Percentiles rank a stretch among this genome's conserved stretches.
Evolutionary conservation across 2,888 invertebrate species (phyloP).

Genomic region (Xestia ashworthii): DNA sequence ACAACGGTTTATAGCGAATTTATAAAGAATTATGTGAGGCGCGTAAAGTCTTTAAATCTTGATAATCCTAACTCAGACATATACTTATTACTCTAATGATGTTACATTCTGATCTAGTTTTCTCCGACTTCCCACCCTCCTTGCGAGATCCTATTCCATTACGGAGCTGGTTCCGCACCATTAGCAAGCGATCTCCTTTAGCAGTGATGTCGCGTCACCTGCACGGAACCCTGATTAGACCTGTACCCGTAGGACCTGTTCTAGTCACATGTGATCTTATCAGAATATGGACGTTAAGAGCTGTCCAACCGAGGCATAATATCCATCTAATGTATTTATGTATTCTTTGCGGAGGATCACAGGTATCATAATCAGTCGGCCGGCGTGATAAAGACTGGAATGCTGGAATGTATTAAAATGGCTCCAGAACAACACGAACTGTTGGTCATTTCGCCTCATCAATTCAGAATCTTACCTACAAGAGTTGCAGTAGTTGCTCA

Average conservation of each 20-base stretch:
- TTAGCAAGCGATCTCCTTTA: slow-evolving; percentile 43
- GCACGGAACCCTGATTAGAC: slow-evolving; percentile 27
- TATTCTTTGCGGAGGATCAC: background rate
- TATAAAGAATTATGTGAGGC: background rate
- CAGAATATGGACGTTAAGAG: background rate
- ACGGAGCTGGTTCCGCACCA: slow-evolving; percentile 35
- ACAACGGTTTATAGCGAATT: no score
- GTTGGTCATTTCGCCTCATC: background rate
- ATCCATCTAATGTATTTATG: background rate
- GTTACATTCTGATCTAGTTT: slow-evolving; percentile 18
- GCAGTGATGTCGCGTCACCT: slow-evolving; percentile 1
- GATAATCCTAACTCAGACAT: background rate
- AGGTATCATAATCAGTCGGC: background rate
- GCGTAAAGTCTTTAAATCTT: background rate
- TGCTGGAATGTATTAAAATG: background rate
- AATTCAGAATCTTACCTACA: background rate
- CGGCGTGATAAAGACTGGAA: background rate
- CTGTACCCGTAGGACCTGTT: slow-evolving; percentile 26
- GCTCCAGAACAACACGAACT: background rate
- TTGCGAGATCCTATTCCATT: slow-evolving; percentile 9
- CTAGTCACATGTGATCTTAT: slow-evolving; percentile 36
- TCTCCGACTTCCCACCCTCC: slow-evolving; percentile 7
- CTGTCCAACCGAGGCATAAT: background rate
- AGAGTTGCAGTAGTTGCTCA: background rate
- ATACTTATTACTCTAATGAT: slow-evolving; percentile 15